Evolutionary conservation across 2,797 vertebrate species (phyloP).

Genomic region (Danio albolineatus): DNA sequence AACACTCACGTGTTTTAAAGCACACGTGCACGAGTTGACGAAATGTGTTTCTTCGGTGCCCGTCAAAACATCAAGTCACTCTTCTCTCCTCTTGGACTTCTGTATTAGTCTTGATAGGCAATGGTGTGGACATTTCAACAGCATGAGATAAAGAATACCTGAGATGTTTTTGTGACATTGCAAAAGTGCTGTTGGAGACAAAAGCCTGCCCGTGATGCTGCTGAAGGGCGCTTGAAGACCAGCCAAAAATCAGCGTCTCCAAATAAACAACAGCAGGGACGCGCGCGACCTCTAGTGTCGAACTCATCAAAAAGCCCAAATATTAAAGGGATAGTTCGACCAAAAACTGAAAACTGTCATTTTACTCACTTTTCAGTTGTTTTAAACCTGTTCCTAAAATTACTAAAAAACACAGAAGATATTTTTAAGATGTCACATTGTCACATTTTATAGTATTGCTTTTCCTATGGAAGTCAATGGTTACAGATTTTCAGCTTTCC

Average conservation of each 20-base stretch:
- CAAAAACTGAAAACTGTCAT: too few relatives aligned
- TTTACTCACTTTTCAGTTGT: too few relatives aligned
- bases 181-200: constrained; percentile 42
- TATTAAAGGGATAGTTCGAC: too few relatives aligned
- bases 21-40: background rate
- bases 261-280: constrained; percentile 17
- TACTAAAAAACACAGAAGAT: too few relatives aligned
- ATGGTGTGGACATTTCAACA: constrained; percentile 4
- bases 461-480: too few relatives aligned
- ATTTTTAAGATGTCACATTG: too few relatives aligned
- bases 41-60: constrained; percentile 1
- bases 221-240: constrained; percentile 42
- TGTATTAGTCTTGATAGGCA: background rate
- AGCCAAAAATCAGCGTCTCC: constrained; percentile 34
- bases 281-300: background rate
- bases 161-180: constrained; percentile 51
- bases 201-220: constrained; percentile 46
- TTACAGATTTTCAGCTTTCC: too few relatives aligned
- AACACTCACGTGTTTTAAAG: background rate
- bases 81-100: background rate
- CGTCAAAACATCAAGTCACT: constrained; percentile 19
- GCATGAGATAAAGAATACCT: constrained; percentile 28
- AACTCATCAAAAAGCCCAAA: too few relatives aligned
- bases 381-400: too few relatives aligned
- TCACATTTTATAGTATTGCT: too few relatives aligned